phyloP scores from a whole-genome alignment of 2,113 vertebrate genomes.

The Lasiurus cinereus region DNA sequence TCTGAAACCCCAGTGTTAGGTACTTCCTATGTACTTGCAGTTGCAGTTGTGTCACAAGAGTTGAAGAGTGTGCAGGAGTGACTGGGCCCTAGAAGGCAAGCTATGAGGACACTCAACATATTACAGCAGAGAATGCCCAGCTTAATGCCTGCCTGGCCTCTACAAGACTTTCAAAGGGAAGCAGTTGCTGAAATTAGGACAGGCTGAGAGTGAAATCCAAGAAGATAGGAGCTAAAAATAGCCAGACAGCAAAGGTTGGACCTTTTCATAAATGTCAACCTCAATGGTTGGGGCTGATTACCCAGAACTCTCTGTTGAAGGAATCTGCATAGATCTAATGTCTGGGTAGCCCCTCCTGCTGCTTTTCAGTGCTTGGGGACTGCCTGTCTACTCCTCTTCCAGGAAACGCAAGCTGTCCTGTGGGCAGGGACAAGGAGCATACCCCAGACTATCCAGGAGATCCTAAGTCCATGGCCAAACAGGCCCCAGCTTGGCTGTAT shows the following conservation, averaged over 20 bases:
- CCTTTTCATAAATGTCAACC: constrained; percentile 82
- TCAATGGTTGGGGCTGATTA: constrained; percentile 17
- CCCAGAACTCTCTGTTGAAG: neutral
- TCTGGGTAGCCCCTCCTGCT: too few relatives aligned
- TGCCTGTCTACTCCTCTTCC: neutral
- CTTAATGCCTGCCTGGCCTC: neutral
- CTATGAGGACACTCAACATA: neutral
- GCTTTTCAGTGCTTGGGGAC: too few relatives aligned
- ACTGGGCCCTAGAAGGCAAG: neutral
- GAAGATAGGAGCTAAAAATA: constrained; percentile 84
- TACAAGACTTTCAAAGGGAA: constrained; percentile 14
- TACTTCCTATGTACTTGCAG: neutral
- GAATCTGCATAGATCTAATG: neutral
- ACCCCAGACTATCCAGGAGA: too few relatives aligned
- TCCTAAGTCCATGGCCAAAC: neutral
- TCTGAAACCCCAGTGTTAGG: neutral
- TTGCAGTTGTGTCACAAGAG: neutral
- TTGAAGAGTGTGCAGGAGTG: neutral
- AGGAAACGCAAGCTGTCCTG: constrained; percentile 32
- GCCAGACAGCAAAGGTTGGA: constrained; percentile 70
- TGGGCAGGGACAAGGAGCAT: neutral
- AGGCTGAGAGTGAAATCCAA: constrained; percentile 73
- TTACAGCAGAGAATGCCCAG: neutral
- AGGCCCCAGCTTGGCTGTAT: neutral
- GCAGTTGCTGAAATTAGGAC: constrained; percentile 13